Evolutionary conservation across 1,140 invertebrate genomes (phyloP).

Genomic region (Notospermus geniculatus): DNA sequence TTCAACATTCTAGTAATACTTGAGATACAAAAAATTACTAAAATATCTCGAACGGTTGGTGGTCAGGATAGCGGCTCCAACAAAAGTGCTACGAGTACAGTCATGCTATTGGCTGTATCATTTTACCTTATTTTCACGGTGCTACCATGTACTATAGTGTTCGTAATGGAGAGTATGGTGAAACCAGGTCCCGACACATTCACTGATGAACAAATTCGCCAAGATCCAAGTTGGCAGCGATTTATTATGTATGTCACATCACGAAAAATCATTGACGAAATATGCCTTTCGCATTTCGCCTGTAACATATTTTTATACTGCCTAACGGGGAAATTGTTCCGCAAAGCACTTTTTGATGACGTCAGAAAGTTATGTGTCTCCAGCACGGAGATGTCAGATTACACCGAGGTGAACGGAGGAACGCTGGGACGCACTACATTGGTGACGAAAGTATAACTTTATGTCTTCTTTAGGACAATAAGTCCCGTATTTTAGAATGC

Average conservation of each 20-base stretch:
- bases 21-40: conserved; percentile 41
- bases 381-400: conserved; percentile 26
- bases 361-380: conserved; percentile 21
- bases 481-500: too few relatives aligned
- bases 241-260: conserved; percentile 36
- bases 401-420: conserved; percentile 31
- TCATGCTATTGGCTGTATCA: conserved; percentile 51
- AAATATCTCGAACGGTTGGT: conserved; percentile 28
- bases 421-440: conserved; percentile 21
- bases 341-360: conserved; percentile 41
- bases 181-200: conserved; percentile 13
- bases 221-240: conserved; percentile 28
- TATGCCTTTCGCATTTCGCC: conserved; percentile 52
- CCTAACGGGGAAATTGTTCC: conserved; percentile 48
- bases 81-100: conserved; percentile 43
- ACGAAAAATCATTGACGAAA: conserved; percentile 43
- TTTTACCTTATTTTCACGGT: conserved; percentile 54
- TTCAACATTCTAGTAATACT: conserved; percentile 52
- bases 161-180: conserved; percentile 32
- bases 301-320: conserved; percentile 54
- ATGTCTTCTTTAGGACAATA: too few relatives aligned
- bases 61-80: conserved; percentile 33
- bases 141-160: conserved; percentile 46
- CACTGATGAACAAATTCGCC: conserved; percentile 12
- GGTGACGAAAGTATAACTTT: conserved; percentile 24